Base-by-base conservation (phyloP, 2,113 vertebrate species). In the Upupa epops region DNA sequence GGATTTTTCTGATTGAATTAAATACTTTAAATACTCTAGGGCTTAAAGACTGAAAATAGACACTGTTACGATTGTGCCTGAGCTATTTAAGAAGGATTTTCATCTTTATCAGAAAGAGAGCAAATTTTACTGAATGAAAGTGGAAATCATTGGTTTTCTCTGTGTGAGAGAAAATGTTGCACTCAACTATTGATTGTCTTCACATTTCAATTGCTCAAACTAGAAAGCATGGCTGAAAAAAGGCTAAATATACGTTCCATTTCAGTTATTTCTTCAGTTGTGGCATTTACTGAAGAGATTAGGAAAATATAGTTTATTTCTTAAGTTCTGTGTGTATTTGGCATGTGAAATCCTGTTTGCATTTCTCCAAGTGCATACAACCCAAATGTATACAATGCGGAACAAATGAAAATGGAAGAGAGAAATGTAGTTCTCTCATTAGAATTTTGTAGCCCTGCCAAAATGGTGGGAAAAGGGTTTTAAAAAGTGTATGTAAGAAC, bases 1-100 rank as follows among this genome's bases (percentile, higher is more conserved):
- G 48, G 42, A 32, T 92, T 68, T 87, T 90, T 93, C 74, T 73
- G 56, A 83, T 82, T 90, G 51, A 81, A 90, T 95, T 88, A 89
- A 93, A 76, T 92, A 68, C 18, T 66, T 78, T 6, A 88, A 83
- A 71, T 90, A 73, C 61, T 84, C 49, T 34, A 60, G 90, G 80
- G 86, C 77, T 95, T 86, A 70, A 86, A 76, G 70, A 73, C 29
- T 55, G 59, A 80, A 93, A 90, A 66, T 78, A 84, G 66, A 52
- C 4, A 12, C 55, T n/a, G 14, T 65, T 92, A 83, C 40, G 51
- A 52, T 37, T 86, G 59, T 73, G 48, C 17, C 5, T 12, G 37
- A 54, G 80, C 42, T 86, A 16, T 84, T 88, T 76, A 82, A 90
- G 81, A 61, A 76, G 7, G 5, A 51, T 82, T 84, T 90, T 81